Evolutionary conservation across 2,113 vertebrate species (phyloP), one percentile per base, ranked within the genome.

Genomic region (Gallinago jamesoni): DNA sequence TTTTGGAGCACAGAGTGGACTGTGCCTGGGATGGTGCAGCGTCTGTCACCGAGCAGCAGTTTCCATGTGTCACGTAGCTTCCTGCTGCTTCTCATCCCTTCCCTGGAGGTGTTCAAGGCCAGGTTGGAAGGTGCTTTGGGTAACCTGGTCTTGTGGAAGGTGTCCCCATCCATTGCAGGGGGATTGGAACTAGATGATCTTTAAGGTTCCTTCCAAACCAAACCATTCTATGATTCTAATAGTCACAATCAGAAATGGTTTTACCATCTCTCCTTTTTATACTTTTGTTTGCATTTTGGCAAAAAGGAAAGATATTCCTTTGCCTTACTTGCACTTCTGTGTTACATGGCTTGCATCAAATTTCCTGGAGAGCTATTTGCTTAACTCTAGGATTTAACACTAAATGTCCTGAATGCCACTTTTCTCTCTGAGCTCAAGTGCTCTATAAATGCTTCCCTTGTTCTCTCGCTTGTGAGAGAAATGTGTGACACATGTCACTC

Each of bases 311-410:
- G 28, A 17, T n/a, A 66, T 11, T 80, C 19, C 41, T 84, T 67
- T 66, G 14, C 6, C 11, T 89, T 21, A 18, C 16, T 59, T 2
- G 2, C 22, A 16, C 33, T 72, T 76, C 39, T 62, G 27, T 16
- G 8, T 53, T 59, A 53, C 1, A 1, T 12, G 64, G 24, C 55
- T 67, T 25, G 76, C 50, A 37, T 73, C 12, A 5, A 7, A 66
- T 86, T 86, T 89, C 72, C 53, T 57, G 50, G 62, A 62, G 63
- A 91, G 39, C 53, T 69, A 12, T 89, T 89, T 77, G 48, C 68
- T 69, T 64, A 47, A 62, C 69, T 53, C 27, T 15, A n/a, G 73
- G 41, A 43, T 76, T 82, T 72, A 82, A 64, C 35, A 35, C 48
- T 50, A 24, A 11, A 4, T 83, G 14, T 56, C 57, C 91, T 47